Evolutionary conservation across 2,113 vertebrate species (phyloP).

Genomic region (Podilymbus podiceps): DNA sequence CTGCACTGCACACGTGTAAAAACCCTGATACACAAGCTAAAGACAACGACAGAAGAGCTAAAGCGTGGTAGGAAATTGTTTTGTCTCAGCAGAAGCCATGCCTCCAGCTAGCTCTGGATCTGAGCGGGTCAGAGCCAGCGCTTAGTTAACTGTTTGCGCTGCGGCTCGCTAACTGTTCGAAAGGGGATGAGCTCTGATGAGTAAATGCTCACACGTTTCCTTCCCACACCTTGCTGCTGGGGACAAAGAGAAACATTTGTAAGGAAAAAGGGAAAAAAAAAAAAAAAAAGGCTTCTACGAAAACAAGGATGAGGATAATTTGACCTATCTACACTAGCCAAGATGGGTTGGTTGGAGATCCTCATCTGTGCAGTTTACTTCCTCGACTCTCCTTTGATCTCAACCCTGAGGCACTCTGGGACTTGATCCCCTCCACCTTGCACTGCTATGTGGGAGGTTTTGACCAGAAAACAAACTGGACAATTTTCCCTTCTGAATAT

Average conservation of each 20-base stretch:
- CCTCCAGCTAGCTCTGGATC: background rate
- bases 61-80: background rate
- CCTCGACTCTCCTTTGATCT: background rate
- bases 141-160: background rate
- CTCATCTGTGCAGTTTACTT: background rate
- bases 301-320: background rate
- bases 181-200: background rate
- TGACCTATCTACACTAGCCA: background rate
- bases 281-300: background rate
- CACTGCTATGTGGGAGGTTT: background rate
- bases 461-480: background rate
- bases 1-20: conserved; percentile 46
- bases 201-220: background rate
- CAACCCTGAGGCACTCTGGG: background rate
- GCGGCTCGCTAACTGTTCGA: rapidly evolving
- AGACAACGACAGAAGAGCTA: background rate
- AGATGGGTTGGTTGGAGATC: background rate
- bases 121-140: background rate
- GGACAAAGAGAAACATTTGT: background rate
- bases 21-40: background rate
- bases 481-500: background rate
- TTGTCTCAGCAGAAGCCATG: background rate
- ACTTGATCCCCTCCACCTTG: background rate
- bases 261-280: background rate
- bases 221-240: background rate